These are phyloP conservation scores for Meandrusa payeni DNA, from an alignment of 2,888 invertebrate species.

Conservation along the genomic window DNA sequence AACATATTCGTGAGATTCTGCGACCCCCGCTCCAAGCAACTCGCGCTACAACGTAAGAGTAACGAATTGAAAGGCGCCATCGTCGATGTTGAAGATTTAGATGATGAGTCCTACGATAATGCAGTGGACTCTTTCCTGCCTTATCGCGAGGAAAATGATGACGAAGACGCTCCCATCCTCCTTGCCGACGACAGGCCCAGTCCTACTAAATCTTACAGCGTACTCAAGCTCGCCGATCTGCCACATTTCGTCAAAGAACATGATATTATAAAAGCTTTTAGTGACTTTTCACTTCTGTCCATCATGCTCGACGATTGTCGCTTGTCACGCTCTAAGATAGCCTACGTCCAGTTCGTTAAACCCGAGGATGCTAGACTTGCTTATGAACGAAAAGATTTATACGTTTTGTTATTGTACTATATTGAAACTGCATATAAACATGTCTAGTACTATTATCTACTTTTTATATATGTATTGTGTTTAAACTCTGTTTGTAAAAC, in stretches of 20 bases:
- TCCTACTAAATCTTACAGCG: no score
- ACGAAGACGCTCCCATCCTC: conserved; percentile 40
- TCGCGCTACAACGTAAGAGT: conserved; percentile 85
- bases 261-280: conserved; percentile 90
- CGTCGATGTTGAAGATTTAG: conserved; percentile 84
- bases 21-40: conserved; percentile 84
- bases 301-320: conserved; percentile 82
- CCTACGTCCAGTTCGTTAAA: conserved; percentile 89
- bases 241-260: conserved; percentile 88
- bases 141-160: conserved; percentile 65
- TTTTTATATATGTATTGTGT: no score
- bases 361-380: conserved; percentile 87
- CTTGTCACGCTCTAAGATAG: conserved; percentile 79
- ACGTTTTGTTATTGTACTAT: no score
- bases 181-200: conserved; percentile 36
- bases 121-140: conserved; percentile 87
- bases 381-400: conserved; percentile 74
- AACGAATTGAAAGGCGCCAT: conserved; percentile 83
- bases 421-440: no score
- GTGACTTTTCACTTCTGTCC: conserved; percentile 85
- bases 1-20: conserved; percentile 90
- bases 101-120: conserved; percentile 87
- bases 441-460: no score
- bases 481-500: no score
- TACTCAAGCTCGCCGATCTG: conserved; percentile 85